Percentiles rank a stretch among this genome's conserved stretches.
phyloP scores from a whole-genome alignment of 2,888 invertebrate species.

The Galerucella pusilla region DNA sequence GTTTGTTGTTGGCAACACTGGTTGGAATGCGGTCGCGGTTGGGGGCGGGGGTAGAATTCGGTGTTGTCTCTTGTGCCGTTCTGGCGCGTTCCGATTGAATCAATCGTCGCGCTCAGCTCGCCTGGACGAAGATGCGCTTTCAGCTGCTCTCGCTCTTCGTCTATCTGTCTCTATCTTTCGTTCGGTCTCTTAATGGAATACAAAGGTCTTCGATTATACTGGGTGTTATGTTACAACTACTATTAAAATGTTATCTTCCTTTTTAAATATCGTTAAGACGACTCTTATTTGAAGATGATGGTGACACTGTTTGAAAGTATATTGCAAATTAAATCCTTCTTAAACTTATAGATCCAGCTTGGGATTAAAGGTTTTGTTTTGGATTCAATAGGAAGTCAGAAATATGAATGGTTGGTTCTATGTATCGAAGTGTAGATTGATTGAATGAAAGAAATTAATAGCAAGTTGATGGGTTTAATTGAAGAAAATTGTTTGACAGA shows the following conservation, averaged over 20 bases:
- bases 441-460: too few relatives aligned
- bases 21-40: slow-evolving; percentile 67
- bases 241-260: not conserved
- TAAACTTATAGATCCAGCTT: too few relatives aligned
- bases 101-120: slow-evolving; percentile 54
- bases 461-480: too few relatives aligned
- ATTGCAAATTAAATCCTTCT: too few relatives aligned
- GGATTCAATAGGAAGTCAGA: too few relatives aligned
- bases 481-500: too few relatives aligned
- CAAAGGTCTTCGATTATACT: slow-evolving; percentile 7
- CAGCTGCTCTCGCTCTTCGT: not conserved
- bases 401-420: too few relatives aligned
- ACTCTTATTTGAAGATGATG: too few relatives aligned
- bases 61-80: slow-evolving; percentile 53
- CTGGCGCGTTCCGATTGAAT: slow-evolving; percentile 58
- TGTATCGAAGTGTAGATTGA: too few relatives aligned
- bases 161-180: not conserved
- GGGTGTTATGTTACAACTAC: slow-evolving; percentile 7
- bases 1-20: slow-evolving; percentile 65
- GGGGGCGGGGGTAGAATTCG: slow-evolving; percentile 67
- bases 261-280: too few relatives aligned
- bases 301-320: too few relatives aligned
- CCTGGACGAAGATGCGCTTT: slow-evolving; percentile 53
- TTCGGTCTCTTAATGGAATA: slow-evolving; percentile 2
- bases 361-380: too few relatives aligned